A percentile compares a stretch with the other conserved stretches of the same genome.
phyloP scores from a whole-genome alignment of 2,888 invertebrate genomes.

The Slavum lentiscoides region DNA sequence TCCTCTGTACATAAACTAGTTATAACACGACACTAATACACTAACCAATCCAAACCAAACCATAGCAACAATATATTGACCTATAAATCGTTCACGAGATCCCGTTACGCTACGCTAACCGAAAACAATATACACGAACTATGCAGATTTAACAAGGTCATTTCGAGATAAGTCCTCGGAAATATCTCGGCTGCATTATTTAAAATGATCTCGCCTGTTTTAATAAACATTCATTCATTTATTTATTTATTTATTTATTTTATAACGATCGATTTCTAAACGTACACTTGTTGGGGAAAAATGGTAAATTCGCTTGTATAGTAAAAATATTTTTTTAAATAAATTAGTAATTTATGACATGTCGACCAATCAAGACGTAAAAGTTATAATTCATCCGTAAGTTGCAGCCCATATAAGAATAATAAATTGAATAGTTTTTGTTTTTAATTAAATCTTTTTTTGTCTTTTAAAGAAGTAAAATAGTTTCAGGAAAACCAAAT shows the following conservation, averaged over 20 bases:
- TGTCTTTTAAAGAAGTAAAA: neutral
- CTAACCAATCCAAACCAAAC: slow-evolving; percentile 2
- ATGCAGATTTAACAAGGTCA: slow-evolving; percentile 16
- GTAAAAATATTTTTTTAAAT: no score
- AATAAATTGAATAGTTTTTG: no score
- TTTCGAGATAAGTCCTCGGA: neutral
- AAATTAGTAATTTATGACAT: no score
- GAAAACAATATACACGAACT: neutral
- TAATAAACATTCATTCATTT: neutral
- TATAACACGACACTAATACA: neutral
- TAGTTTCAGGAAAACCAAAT: neutral
- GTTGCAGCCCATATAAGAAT: no score
- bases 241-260: no score
- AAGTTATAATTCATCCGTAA: neutral
- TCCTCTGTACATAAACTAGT: neutral
- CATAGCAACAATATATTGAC: slow-evolving; percentile 8
- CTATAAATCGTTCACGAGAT: slow-evolving; percentile 2
- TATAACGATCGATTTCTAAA: no score
- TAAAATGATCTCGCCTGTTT: neutral
- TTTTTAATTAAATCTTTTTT: no score
- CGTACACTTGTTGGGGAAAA: no score
- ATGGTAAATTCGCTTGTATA: no score
- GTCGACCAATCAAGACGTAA: no score
- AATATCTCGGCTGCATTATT: neutral
- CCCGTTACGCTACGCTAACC: slow-evolving; percentile 11